Percentiles rank a stretch among this genome's conserved stretches.
Evolutionary conservation across 2,113 vertebrate genomes (phyloP).

Genomic region (Notarius quadriscutis): DNA sequence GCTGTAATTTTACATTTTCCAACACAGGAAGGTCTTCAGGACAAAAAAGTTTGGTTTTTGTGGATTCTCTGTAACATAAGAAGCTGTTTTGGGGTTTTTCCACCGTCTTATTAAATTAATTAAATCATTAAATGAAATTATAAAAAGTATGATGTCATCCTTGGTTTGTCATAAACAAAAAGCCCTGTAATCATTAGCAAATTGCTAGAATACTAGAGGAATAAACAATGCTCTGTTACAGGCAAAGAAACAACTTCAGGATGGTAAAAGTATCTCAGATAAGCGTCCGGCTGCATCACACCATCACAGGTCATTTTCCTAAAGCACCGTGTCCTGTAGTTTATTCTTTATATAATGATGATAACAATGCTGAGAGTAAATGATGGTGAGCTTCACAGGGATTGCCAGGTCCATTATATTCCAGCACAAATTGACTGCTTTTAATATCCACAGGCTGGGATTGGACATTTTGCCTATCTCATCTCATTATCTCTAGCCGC

Average conservation of each 20-base stretch:
- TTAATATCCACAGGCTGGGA: too few species aligned
- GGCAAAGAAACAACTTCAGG: too few species aligned
- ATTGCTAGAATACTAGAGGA: neutral
- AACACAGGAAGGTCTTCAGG: neutral
- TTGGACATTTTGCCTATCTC: too few species aligned
- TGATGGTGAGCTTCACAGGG: neutral
- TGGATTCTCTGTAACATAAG: neutral
- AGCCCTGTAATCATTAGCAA: neutral
- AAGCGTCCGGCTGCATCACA: too few species aligned
- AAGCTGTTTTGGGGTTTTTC: neutral
- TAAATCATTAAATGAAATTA: neutral
- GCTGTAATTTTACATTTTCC: neutral
- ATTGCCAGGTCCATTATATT: neutral
- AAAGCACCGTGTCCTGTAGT: too few species aligned
- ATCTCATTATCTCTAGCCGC: too few species aligned
- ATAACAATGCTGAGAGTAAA: neutral
- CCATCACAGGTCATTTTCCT: too few species aligned
- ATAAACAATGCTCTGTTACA: neutral
- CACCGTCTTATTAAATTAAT: neutral
- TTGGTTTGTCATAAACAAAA: neutral
- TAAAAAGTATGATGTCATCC: neutral
- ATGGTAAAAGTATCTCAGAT: too few species aligned
- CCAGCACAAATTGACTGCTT: too few species aligned
- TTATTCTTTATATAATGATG: neutral
- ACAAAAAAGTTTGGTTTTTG: neutral